phyloP scores from a whole-genome alignment of 1,140 invertebrate genomes.

The Frieseomelitta varia region DNA sequence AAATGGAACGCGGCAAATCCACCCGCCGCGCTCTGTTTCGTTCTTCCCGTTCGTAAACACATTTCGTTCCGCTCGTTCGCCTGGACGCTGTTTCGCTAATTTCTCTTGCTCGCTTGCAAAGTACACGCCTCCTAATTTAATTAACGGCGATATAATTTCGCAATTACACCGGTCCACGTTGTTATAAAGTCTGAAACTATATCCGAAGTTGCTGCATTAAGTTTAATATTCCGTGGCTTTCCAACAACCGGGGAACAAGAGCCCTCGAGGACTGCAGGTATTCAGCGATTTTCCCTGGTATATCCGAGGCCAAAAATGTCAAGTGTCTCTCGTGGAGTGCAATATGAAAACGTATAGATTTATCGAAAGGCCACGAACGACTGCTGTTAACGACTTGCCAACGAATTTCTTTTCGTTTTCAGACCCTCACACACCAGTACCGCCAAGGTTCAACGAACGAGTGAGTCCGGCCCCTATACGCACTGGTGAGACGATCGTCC shows the following conservation, averaged over 20 bases:
- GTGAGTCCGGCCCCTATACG: constrained; percentile 80
- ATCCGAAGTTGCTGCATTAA: background rate
- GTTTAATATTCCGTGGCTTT: background rate
- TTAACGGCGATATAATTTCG: background rate
- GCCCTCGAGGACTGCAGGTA: background rate
- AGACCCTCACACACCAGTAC: constrained; percentile 80
- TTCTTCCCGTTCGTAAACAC: background rate
- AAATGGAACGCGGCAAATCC: background rate
- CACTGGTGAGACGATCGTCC: constrained; percentile 81
- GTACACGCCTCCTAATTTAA: background rate
- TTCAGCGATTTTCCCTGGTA: background rate
- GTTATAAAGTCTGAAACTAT: background rate
- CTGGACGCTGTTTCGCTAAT: background rate
- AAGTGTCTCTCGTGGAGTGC: background rate
- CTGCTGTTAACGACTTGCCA: background rate
- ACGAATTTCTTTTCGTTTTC: constrained; percentile 56
- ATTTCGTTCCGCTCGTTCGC: background rate
- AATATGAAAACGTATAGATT: background rate
- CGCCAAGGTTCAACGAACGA: constrained; percentile 81
- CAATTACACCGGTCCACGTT: too few species aligned
- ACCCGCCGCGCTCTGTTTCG: background rate
- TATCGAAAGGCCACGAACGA: background rate
- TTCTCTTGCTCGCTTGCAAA: too few species aligned
- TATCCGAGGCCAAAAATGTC: background rate
- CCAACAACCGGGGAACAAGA: background rate